phyloP scores from a whole-genome alignment of 1,140 invertebrate genomes.

The Streblospio benedicti region DNA sequence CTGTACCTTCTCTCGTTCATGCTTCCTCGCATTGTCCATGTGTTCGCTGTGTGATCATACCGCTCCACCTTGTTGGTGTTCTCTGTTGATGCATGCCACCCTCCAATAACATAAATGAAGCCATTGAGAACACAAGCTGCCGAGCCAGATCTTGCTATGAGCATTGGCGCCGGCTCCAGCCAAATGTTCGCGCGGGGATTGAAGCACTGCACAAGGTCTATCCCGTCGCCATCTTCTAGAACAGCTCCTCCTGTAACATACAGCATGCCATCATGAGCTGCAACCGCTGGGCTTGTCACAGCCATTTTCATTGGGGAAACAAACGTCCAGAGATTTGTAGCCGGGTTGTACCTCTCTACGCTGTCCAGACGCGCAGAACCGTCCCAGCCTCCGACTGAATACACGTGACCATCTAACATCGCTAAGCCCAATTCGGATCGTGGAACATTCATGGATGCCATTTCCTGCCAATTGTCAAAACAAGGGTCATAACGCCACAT shows the following conservation, averaged over 20 bases:
- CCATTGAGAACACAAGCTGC: conserved; percentile 50
- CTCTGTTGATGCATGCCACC: conserved; percentile 53
- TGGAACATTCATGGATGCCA: conserved; percentile 50
- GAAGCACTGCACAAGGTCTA: conserved; percentile 43
- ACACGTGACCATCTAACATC: conserved; percentile 58
- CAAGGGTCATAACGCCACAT: conserved; percentile 53
- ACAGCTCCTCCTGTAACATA: conserved; percentile 52
- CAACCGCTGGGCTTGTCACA: conserved; percentile 50
- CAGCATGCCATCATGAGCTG: conserved; percentile 46
- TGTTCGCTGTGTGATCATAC: conserved; percentile 44
- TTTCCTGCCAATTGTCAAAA: conserved; percentile 51
- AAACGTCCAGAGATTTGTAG: conserved; percentile 64
- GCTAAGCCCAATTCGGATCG: conserved; percentile 55
- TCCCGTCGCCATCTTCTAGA: conserved; percentile 49
- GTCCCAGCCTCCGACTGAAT: conserved; percentile 71
- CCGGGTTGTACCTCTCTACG: conserved; percentile 76
- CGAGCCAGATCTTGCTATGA: conserved; percentile 51
- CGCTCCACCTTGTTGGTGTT: conserved; percentile 51
- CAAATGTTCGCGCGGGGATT: conserved; percentile 27
- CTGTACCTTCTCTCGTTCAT: conserved; percentile 51
- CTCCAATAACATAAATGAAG: conserved; percentile 52
- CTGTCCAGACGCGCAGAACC: conserved; percentile 64
- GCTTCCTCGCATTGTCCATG: conserved; percentile 47
- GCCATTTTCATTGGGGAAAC: conserved; percentile 67
- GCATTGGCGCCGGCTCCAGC: conserved; percentile 27